Conservation (phyloP, 2,113 vertebrate genomes). For the Mesocricetus auratus region DNA sequence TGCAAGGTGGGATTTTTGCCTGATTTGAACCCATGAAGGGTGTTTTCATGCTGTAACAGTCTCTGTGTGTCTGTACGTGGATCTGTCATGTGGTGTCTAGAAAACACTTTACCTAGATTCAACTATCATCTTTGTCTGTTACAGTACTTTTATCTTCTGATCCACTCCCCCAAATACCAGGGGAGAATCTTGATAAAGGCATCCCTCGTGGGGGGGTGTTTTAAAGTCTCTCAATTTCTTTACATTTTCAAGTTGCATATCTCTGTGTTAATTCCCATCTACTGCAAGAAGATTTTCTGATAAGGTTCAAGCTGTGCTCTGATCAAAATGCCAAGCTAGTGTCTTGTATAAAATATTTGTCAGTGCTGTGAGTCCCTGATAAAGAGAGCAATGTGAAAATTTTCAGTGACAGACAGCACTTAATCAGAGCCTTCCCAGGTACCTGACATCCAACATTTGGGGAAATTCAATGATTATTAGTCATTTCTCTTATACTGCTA, state of each 20-base stretch:
- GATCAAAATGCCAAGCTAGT: background rate
- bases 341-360: background rate
- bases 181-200: background rate
- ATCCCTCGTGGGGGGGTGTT: background rate
- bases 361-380: background rate
- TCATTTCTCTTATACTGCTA: background rate
- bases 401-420: background rate
- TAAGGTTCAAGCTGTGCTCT: rapidly evolving
- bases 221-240: background rate
- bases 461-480: background rate
- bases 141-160: background rate
- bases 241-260: background rate
- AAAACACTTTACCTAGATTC: background rate
- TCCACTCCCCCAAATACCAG: background rate
- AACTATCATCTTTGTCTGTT: background rate
- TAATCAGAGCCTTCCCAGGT: rapidly evolving
- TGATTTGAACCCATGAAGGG: background rate
- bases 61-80: no score
- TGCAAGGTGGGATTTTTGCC: background rate
- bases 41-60: background rate
- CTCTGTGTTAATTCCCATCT: background rate
- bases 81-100: background rate
- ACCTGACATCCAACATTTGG: rapidly evolving
- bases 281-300: background rate
- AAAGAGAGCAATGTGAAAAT: no score